Base-by-base conservation (phyloP, 2,888 invertebrate genomes). In the Hydroisotoma schaefferi region DNA sequence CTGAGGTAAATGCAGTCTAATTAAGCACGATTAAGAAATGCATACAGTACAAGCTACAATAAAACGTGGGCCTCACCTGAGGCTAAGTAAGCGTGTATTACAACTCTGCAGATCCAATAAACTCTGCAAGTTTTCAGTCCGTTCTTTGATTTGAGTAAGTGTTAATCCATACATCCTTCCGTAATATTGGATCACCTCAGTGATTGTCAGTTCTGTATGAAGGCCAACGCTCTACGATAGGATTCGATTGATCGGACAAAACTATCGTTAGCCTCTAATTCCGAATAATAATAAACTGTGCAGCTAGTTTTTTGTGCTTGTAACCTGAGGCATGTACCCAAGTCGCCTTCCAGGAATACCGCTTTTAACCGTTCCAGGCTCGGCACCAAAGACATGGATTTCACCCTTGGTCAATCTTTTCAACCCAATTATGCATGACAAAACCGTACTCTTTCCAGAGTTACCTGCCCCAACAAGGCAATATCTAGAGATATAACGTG, bases 381-480 rank as follows among this genome's bases (percentile, higher is more conserved):
- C 62, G 28, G 74, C 70, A 0, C 78, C 78, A 58, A 78, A 76
- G 1, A 78, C 75, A 12, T 72, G 67, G 4, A 79, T 61, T 44
- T 71, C 65, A 10, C 79, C 79, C 18, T 63, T 66, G 63, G 76
- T 75, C 4, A 77, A 72, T 28, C 70, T 70, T 40, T 77, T 69
- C 38, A 76, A 65, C 3, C 79, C 79, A 5, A 79, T 74, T 49
- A 80, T 76, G 67, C 76, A 76, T 10, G 61, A 40, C 12, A 67
- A 48, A 33, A 64, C 47, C 22, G 67, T 67, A 22, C 43, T 61
- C 48, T 66, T 66, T 15, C 93, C 93, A 77, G 94, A 94, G 29
- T 94, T 94, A 61, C 93, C 93, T 6, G 94, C 94, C 26, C 94
- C 95, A 22, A 95, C 81, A 12, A 95, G 82, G 58, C 94, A 94